Conservation (phyloP, 2,888 invertebrate species). For the Hypomecis punctinalis region DNA sequence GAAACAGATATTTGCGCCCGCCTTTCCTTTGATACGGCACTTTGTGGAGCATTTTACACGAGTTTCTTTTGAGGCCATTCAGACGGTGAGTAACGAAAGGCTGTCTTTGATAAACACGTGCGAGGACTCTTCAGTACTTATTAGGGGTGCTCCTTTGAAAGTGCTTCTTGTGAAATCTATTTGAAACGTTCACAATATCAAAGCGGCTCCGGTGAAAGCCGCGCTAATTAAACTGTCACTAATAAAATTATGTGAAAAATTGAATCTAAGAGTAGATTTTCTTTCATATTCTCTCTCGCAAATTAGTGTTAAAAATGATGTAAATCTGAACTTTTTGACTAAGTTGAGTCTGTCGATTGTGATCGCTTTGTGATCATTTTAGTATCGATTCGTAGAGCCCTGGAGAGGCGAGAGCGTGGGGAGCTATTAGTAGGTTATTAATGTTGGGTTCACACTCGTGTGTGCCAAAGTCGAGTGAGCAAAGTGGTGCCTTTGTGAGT, state of each 20-base stretch:
- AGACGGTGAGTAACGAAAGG: constrained; percentile 85
- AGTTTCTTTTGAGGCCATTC: constrained; percentile 86
- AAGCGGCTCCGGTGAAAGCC: constrained; percentile 80
- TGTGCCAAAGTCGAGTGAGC: constrained; percentile 76
- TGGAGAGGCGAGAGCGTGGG: constrained; percentile 35
- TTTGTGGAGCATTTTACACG: constrained; percentile 85
- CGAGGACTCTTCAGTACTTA: constrained; percentile 86
- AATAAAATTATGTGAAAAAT: constrained; percentile 84
- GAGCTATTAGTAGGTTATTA: constrained; percentile 78
- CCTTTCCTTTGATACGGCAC: constrained; percentile 84
- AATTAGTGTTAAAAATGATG: constrained; percentile 50
- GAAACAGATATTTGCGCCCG: constrained; percentile 85
- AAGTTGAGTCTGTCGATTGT: constrained; percentile 23
- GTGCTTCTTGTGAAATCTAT: constrained; percentile 84
- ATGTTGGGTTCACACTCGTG: constrained; percentile 74
- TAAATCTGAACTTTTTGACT: constrained; percentile 22
- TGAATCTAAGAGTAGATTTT: constrained; percentile 68
- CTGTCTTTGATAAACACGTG: constrained; percentile 86
- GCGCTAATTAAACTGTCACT: constrained; percentile 84
- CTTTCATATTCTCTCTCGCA: constrained; percentile 60
- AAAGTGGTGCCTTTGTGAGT: constrained; percentile 79
- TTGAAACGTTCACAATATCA: constrained; percentile 83
- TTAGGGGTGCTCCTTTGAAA: constrained; percentile 85
- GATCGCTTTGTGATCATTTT: constrained; percentile 33
- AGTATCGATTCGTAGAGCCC: constrained; percentile 33